Evolutionary conservation across 2,888 invertebrate species (phyloP).

Genomic region (Epinotia bilunana): DNA sequence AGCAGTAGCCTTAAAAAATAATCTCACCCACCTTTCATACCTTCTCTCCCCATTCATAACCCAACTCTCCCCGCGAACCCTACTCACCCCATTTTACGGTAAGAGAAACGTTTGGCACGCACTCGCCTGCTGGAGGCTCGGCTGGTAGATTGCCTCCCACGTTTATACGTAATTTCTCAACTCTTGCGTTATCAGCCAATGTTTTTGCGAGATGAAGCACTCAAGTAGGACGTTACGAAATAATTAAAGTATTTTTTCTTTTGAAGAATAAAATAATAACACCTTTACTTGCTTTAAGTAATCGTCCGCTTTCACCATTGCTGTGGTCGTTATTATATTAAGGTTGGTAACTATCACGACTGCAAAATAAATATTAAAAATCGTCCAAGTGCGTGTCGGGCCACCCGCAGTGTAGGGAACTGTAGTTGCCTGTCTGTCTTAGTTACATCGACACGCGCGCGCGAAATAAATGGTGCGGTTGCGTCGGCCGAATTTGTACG

Average conservation of each 20-base stretch:
- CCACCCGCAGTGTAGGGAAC: no score
- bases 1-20: no score
- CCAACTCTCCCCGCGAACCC: no score
- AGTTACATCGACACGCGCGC: no score
- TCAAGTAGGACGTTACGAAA: slow-evolving; percentile 16
- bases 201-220: slow-evolving; percentile 32
- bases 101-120: background rate
- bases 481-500: no score
- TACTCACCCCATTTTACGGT: no score
- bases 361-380: background rate
- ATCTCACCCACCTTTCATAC: no score
- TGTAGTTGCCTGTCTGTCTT: no score
- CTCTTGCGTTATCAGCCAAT: slow-evolving; percentile 28
- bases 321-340: background rate
- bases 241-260: slow-evolving; percentile 27
- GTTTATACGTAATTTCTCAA: slow-evolving; percentile 42
- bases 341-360: background rate
- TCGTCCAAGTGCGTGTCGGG: background rate
- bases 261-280: background rate
- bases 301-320: background rate
- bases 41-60: no score
- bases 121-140: slow-evolving; percentile 23
- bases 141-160: slow-evolving; percentile 36
- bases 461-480: no score
- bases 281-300: background rate